Evolutionary conservation across 2,113 vertebrate species (phyloP), one percentile per base, ranked within the genome.

Genomic region (Hemiprocne comata): DNA sequence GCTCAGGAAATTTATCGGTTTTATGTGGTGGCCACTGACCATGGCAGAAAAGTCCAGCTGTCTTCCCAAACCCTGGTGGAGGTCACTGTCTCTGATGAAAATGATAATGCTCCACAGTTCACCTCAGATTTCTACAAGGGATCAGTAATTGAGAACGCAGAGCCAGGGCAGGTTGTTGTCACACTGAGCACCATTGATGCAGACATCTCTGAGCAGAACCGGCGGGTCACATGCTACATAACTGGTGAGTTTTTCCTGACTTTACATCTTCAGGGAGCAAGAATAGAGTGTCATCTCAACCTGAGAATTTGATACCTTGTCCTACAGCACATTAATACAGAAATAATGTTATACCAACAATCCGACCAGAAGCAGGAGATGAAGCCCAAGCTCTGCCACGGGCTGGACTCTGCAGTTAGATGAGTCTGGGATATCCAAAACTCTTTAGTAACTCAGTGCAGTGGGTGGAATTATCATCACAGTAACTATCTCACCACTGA

Each of bases 41-140:
- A 99, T 1, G 99, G 99, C 20, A 97, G 96, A 38, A 97, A 98
- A 62, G 82, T 98, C 20, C 99, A 98, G 90, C 97, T 99, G 12
- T 99, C 99, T 8, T 99, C 99, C 85, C 98, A 98, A 36, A 98
- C 98, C 60, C 92, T 99, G 93, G 98, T 99, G 66, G 99, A 99
- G 87, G 99, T 99, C 73, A 98, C 97, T 5, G 95, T 99, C 73
- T 99, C 98, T 6, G 99, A 99, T 28, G 99, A 99, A 94, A 99
- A 99, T 15, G 99, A 99, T 95, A 99, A 99, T 6, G 98, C 99
- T 8, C 99, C 99, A 1, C 98, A 80, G 57, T 99, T 99, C 94
- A 98, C 98, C 17, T 98, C 98, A 4, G 98, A 98, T 29, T 90
- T 98, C 60, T 99, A 99, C 89, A 98, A 94, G 55, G 99, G 99